A percentile compares a stretch with the other conserved stretches of the same genome.
Conservation (phyloP, 2,113 vertebrate genomes). For the Zootoca vivipara region DNA sequence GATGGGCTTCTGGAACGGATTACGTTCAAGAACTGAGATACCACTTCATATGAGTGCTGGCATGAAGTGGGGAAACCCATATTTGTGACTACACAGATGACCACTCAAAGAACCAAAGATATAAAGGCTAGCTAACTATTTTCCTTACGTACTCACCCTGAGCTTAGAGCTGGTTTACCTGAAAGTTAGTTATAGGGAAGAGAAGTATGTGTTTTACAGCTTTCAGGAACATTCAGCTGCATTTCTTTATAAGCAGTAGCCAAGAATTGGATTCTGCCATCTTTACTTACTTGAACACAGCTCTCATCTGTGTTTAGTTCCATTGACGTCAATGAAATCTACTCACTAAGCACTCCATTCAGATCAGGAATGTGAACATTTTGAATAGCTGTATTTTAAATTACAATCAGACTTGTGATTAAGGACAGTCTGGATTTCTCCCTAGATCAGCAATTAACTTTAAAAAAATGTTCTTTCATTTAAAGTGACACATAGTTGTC, state of each 20-base stretch:
- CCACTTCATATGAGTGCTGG: no score
- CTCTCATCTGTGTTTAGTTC: neutral
- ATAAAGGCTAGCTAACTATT: neutral
- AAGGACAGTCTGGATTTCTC: neutral
- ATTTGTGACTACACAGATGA: neutral
- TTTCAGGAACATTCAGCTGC: neutral
- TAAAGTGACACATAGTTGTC: neutral
- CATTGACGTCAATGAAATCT: neutral
- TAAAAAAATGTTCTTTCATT: conserved; percentile 13
- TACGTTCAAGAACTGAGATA: no score
- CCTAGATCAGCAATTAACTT: neutral
- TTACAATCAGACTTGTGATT: neutral
- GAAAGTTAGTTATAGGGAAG: neutral
- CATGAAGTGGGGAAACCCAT: neutral
- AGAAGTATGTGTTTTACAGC: neutral
- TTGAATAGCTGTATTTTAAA: neutral
- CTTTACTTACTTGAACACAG: neutral
- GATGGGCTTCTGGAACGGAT: no score
- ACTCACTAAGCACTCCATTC: neutral
- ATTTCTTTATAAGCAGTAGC: neutral
- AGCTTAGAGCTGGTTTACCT: neutral
- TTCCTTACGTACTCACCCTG: neutral
- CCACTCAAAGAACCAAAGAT: neutral
- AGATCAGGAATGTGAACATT: neutral
- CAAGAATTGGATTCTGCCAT: neutral